Conservation (phyloP, 2,797 vertebrate species). For the Argya squamiceps region DNA sequence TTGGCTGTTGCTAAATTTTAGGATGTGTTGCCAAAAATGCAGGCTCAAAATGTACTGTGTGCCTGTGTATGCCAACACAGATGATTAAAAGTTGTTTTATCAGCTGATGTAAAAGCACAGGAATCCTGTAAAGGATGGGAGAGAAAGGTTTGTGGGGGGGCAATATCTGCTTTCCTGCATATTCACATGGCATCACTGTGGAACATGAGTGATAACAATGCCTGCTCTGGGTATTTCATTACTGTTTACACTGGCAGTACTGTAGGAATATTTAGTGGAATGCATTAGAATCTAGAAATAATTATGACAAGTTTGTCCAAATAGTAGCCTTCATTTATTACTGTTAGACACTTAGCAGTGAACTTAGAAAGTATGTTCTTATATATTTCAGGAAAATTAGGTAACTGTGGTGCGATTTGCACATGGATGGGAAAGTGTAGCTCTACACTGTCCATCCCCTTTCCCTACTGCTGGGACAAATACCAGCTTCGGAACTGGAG, state of each 20-base stretch:
- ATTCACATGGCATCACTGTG: background rate
- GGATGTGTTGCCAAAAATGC: background rate
- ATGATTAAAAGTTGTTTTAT: background rate
- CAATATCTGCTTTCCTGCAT: background rate
- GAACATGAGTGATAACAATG: background rate
- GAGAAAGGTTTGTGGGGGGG: background rate
- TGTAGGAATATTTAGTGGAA: background rate
- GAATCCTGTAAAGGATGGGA: background rate
- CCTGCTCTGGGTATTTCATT: background rate
- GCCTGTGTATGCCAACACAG: accelerated
- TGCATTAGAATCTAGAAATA: background rate
- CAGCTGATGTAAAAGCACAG: background rate
- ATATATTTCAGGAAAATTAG: background rate
- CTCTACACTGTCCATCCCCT: background rate
- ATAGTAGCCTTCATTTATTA: background rate
- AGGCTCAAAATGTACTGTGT: background rate
- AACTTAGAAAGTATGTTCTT: background rate
- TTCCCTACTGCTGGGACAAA: background rate
- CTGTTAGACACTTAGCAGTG: background rate
- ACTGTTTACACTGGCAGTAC: background rate
- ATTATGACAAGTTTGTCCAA: background rate
- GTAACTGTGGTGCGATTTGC: background rate
- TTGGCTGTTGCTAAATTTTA: background rate
- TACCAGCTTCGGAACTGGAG: background rate
- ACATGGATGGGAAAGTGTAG: background rate